phyloP scores from a whole-genome alignment of 2,888 invertebrate species.

The Mythimna vitellina region DNA sequence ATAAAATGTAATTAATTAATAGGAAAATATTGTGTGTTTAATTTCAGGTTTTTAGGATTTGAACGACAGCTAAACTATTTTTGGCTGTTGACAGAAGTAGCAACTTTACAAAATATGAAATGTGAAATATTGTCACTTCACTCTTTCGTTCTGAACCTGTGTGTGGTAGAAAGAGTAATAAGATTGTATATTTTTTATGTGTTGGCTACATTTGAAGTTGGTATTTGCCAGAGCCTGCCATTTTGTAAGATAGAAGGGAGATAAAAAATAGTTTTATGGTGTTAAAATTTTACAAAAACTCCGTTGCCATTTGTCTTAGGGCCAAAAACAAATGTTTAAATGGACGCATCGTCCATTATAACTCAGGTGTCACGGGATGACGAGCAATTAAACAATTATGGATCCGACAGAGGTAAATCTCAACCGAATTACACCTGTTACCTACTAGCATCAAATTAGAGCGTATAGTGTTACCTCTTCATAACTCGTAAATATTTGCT shows the following conservation, averaged over 20 bases:
- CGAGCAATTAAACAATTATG: slow-evolving; percentile 97
- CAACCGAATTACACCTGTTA: slow-evolving; percentile 90
- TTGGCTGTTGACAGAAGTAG: slow-evolving; percentile 78
- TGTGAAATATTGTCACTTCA: slow-evolving; percentile 66
- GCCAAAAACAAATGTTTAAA: slow-evolving; percentile 91
- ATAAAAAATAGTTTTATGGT: slow-evolving; percentile 91
- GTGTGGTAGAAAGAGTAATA: slow-evolving; percentile 69
- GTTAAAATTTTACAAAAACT: slow-evolving; percentile 88
- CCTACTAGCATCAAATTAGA: slow-evolving; percentile 88
- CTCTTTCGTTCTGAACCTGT: slow-evolving; percentile 59
- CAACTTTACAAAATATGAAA: slow-evolving; percentile 72
- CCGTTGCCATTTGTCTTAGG: slow-evolving; percentile 88
- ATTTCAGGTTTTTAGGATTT: slow-evolving; percentile 9
- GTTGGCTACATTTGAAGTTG: slow-evolving; percentile 84
- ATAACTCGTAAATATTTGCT: slow-evolving; percentile 83
- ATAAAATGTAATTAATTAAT: not conserved
- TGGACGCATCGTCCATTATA: slow-evolving; percentile 99
- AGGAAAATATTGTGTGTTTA: not conserved
- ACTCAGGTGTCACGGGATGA: slow-evolving; percentile 99
- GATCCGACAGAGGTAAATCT: slow-evolving; percentile 97
- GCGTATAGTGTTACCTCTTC: slow-evolving; percentile 88
- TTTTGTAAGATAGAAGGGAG: slow-evolving; percentile 91
- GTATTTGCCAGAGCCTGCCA: slow-evolving; percentile 90
- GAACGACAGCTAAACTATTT: slow-evolving; percentile 69
- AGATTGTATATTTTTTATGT: slow-evolving; percentile 70